Base-by-base conservation (phyloP, 2,113 vertebrate species). In the Mastomys natalensis region DNA sequence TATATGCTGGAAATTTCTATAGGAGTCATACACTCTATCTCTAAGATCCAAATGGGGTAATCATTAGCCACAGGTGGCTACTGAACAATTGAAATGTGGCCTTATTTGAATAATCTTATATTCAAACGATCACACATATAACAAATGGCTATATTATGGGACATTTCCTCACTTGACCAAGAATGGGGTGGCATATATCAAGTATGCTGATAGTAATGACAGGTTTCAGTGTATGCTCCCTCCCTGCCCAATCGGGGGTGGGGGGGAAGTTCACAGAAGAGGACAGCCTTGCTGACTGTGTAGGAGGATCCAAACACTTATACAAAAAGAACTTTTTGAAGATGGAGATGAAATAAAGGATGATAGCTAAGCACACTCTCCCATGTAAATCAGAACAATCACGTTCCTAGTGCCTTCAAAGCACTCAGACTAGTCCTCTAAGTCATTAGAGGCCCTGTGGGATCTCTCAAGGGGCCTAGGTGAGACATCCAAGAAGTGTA, bases 161-260 rank as follows among this genome's bases (percentile, higher is more conserved):
- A 22, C 15, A n/a, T 43, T 62, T 53, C 45, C 26, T 95, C n/a
- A 1, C 43, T 24, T 6, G n/a, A 60, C 3, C 19, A 81, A 87
- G 82, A 72, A 53, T 1, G 45, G 4, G 31, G 24, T 22, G 6
- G 11, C 16, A 21, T 26, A 4, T 31, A 16, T 21, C n/a, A 1
- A 26, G 34, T 11, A 34, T 43, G 45, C 9, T 45, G 64, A 66
- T 45, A 66, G 66, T 21, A 2, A 13, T 5, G 73, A 43, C 9
- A 22, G 43, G 26, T 1, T 58, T 29, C 34, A 13, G 17, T 0
- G 40, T 17, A 0, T 0, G 5, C 34, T 26, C 40, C 53, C 5
- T 40, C 34, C 10, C 2, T 0, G 1, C 48, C 86, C 29, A 53
- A 1, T n/a, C 22, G 53, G 31, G 22, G 48, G 48, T 1, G 45